Percentiles rank a stretch among this genome's conserved stretches.
Conservation (phyloP, 37 sponge, comb jelly and placozoan genomes). For the Agelas oroides region DNA sequence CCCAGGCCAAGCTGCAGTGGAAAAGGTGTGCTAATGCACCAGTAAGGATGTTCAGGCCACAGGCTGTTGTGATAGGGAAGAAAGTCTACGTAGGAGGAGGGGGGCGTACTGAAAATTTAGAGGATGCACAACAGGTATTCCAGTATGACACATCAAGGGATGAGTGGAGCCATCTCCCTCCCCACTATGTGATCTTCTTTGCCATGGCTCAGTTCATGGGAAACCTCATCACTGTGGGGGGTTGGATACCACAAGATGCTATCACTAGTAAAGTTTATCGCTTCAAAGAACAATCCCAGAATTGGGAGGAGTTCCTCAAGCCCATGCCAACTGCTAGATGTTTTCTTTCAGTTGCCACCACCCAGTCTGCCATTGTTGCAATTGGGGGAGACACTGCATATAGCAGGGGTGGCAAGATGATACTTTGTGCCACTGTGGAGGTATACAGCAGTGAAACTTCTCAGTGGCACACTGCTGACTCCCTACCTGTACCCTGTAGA, state of each 20-base stretch:
- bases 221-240: slow-evolving; percentile 15
- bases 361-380: slow-evolving; percentile 3
- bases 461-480: not conserved
- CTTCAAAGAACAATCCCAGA: not conserved
- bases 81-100: slow-evolving; percentile 44
- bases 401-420: too few relatives aligned
- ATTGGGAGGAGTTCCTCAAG: not conserved
- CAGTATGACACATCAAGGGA: slow-evolving; percentile 1
- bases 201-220: slow-evolving; percentile 8
- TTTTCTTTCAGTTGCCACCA: not conserved
- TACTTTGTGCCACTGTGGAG: not conserved
- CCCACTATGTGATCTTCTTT: not conserved
- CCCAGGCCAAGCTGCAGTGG: slow-evolving; percentile 16
- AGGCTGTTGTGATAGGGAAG: not conserved
- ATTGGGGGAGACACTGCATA: slow-evolving; percentile 9
- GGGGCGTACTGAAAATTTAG: not conserved
- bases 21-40: slow-evolving; percentile 1
- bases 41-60: not conserved
- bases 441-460: slow-evolving; percentile 3
- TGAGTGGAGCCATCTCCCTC: slow-evolving; percentile 3
- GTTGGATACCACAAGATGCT: not conserved
- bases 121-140: too few relatives aligned
- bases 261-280: not conserved
- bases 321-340: slow-evolving; percentile 16
- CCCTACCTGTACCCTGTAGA: slow-evolving; percentile 17